A percentile compares a stretch with the other conserved stretches of the same genome.
phyloP scores from a whole-genome alignment of 2,113 vertebrate genomes.

The Theristicus caerulescens region DNA sequence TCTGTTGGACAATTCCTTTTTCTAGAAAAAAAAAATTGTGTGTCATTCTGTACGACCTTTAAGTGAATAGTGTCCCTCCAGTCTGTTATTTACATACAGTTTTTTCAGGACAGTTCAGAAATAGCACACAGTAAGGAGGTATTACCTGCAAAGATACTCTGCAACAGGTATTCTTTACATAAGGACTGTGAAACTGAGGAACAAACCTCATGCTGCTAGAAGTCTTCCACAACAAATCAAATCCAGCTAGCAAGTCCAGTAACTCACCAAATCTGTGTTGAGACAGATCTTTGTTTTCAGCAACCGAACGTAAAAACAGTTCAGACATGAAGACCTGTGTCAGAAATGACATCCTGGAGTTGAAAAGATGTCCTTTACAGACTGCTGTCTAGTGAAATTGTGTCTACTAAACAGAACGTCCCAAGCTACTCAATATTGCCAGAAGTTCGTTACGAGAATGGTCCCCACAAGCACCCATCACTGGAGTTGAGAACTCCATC shows the following conservation, averaged over 20 bases:
- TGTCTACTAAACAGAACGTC: background rate
- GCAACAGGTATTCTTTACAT: background rate
- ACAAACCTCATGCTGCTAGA: background rate
- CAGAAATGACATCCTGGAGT: background rate
- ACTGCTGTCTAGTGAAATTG: background rate
- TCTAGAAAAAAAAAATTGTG: background rate
- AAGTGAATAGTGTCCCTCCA: background rate
- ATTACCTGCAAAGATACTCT: background rate
- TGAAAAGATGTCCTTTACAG: background rate
- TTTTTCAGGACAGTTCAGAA: background rate
- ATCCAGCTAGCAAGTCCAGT: background rate
- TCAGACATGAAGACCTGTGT: background rate
- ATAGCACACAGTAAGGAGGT: background rate
- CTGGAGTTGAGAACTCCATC: background rate
- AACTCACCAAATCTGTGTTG: background rate
- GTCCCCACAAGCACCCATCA: background rate
- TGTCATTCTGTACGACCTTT: background rate
- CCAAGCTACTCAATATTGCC: background rate
- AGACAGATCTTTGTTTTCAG: background rate
- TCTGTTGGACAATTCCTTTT: background rate
- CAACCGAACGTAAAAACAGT: rapidly evolving
- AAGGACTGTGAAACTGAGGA: background rate
- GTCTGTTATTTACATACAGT: background rate
- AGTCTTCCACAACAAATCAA: background rate
- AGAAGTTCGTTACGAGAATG: background rate